Base-by-base conservation (phyloP, 2,888 invertebrate species). In the Anodontia alba region DNA sequence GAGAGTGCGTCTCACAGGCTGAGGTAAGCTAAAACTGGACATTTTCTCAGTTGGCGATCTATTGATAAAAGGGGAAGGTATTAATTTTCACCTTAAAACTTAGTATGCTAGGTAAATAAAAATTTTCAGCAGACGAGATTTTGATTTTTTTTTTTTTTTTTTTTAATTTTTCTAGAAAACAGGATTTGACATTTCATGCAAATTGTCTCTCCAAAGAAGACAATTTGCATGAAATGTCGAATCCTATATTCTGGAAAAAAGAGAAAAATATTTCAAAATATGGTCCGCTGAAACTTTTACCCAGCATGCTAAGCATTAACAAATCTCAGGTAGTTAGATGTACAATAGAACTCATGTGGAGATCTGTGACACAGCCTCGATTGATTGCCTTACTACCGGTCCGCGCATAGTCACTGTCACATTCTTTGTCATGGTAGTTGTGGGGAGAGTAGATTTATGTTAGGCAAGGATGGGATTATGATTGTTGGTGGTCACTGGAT, bases 41-140 rank as follows among this genome's bases (percentile, higher is more conserved):
- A 62, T 62, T 62, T 62, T 62, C 62, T n/a, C 62, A 62, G 62
- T 62, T 62, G 31, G 62, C 62, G 31, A 33, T 62, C 62, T 62
- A 62, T 62, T 62, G 62, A 62, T 62, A 62, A 62, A 17, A 31
- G 1, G 31, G 31, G 33, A 62, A 62, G 62, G 62, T 62, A 62
- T 15, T 62, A 62, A 62, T 62, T 62, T 62, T 33, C 31, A 62
- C 62, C 62, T 12, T 62, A n/a, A n/a, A n/a, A n/a, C n/a, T n/a
- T n/a, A n/a, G n/a, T n/a, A n/a, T n/a, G n/a, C n/a, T n/a, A n/a
- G n/a, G n/a, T n/a, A n/a, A n/a, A n/a, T n/a, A n/a, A n/a, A n/a
- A n/a, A n/a, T n/a, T n/a, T n/a, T n/a, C n/a, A n/a, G n/a, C n/a
- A n/a, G n/a, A n/a, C n/a, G n/a, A n/a, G n/a, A n/a, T n/a, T n/a